These are phyloP conservation scores for Noctua janthe DNA, from an alignment of 2,888 invertebrate genomes.

Conservation along the genomic window DNA sequence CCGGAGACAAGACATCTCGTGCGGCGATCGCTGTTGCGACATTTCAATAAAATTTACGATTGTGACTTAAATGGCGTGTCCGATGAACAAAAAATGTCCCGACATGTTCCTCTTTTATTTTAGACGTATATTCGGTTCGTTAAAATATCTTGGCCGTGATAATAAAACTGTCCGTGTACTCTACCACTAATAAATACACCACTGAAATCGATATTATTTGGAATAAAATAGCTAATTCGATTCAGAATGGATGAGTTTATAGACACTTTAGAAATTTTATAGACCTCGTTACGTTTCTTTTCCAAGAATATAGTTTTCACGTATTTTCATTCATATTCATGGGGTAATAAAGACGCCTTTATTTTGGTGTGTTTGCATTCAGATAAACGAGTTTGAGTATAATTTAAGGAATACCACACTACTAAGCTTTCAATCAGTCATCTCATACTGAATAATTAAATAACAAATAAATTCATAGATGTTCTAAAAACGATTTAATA, in stretches of 20 bases:
- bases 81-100: constrained; percentile 87
- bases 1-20: constrained; percentile 89
- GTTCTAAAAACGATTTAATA: not conserved
- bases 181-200: constrained; percentile 80
- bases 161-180: constrained; percentile 86
- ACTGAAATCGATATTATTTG: constrained; percentile 81
- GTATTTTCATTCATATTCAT: constrained; percentile 58
- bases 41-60: constrained; percentile 91
- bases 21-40: constrained; percentile 89
- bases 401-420: not conserved
- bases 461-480: constrained; percentile 1
- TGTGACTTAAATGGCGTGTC: constrained; percentile 89
- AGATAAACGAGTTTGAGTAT: constrained; percentile 18
- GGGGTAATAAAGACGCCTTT: constrained; percentile 29
- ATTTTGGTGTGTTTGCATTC: constrained; percentile 30
- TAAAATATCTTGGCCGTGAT: constrained; percentile 87
- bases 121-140: constrained; percentile 86
- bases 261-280: constrained; percentile 66
- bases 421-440: constrained; percentile 2
- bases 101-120: constrained; percentile 88
- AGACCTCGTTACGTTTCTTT: constrained; percentile 56
- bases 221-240: constrained; percentile 71
- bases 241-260: constrained; percentile 68
- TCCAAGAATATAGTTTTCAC: constrained; percentile 62
- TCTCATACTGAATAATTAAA: not conserved